Evolutionary conservation across 2,113 vertebrate species (phyloP), one percentile per base, ranked within the genome.

Genomic region (Noturus placidus): DNA sequence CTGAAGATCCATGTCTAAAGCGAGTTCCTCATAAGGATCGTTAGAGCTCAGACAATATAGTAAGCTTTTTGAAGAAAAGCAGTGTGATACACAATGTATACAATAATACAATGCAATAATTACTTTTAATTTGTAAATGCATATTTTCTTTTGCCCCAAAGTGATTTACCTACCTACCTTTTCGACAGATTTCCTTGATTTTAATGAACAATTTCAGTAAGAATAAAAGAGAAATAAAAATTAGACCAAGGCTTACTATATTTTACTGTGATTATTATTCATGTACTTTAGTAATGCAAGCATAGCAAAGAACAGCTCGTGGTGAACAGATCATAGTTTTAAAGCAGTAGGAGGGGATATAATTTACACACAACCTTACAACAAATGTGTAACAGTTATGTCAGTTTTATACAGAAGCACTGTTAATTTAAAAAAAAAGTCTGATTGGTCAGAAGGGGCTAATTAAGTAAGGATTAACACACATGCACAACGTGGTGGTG

Each of bases 1-100:
- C 74, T 70, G 35, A 76, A n/a, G 82, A 89, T 81, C 46, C 56
- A 84, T 81, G 83, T 83, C 50, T 67, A 81, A 20, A 80, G 50
- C 25, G 63, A 46, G 15, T 15, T 50, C 8, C 35, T 46, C 72
- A 76, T 52, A 52, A 30, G 5, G 13, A 7, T 78, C 14, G 33
- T n/a, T 50, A 74, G 1, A 74, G 35, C 35, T 27, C 27, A 15
- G 25, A 50, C 25, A 52, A 25, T 76, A 27, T 46, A 76, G 72
- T 42, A 22, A 22, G 17, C 1, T 35, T 30, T 72, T 22, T 42
- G 4, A 14, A 67, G 63, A 70, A 35, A 70, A 69, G 65, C n/a
- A 70, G 19, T 17, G 33, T 69, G 15, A 35, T 35, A 35, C 67
- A 35, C 17, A 19, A 19, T 17, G 19, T 35, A 35, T 35, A 2